Evolutionary conservation across 2,113 vertebrate genomes (phyloP).

Genomic region (Sorex fumeus): DNA sequence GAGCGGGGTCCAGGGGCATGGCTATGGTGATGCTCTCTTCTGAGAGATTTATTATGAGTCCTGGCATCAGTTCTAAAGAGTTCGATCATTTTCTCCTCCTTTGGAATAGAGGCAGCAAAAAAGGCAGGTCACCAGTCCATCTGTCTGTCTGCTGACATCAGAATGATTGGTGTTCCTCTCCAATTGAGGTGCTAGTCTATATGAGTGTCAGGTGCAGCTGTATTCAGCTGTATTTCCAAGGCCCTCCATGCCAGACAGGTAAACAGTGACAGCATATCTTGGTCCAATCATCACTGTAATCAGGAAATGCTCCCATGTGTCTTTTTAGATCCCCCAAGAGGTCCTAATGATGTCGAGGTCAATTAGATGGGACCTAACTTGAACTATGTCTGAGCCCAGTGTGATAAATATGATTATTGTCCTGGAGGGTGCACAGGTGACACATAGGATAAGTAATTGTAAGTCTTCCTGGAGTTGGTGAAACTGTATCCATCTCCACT

Average conservation of each 20-base stretch:
- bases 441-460: neutral
- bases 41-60: no score
- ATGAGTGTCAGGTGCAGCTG: neutral
- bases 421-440: neutral
- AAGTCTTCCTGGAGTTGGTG: conserved; percentile 41
- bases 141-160: neutral
- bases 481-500: neutral
- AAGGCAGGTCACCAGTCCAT: neutral
- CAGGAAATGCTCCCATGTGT: neutral
- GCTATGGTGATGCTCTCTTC: no score
- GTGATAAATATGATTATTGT: neutral
- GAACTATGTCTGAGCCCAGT: neutral
- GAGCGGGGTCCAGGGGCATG: no score
- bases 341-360: neutral
- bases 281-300: neutral
- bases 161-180: neutral
- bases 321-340: neutral
- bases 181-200: neutral
- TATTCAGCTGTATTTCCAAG: neutral
- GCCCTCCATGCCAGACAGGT: neutral
- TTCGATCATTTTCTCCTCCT: neutral
- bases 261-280: neutral
- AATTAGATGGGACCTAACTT: neutral
- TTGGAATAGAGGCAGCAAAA: neutral
- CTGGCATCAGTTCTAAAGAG: neutral